A percentile compares a stretch with the other conserved stretches of the same genome.
Conservation (phyloP, 2,888 invertebrate genomes). For the Sphaerophoria taeniata region DNA sequence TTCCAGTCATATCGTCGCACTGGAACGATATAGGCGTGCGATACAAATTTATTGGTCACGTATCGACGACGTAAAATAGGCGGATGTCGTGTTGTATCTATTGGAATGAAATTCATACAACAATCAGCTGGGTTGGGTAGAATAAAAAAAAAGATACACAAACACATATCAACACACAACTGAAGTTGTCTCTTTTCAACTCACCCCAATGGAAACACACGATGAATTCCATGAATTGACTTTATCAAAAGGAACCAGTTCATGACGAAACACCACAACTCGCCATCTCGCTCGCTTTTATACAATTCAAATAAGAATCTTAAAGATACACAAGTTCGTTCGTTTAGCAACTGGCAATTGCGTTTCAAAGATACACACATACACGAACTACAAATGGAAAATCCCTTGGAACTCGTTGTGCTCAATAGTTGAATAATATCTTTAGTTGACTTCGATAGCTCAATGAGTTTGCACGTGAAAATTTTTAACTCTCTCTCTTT, state of each 20-base stretch:
- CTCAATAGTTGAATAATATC: conserved; percentile 80
- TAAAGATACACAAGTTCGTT: conserved; percentile 48
- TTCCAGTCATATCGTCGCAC: conserved; percentile 55
- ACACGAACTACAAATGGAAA: conserved; percentile 61
- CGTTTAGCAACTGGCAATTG: conserved; percentile 45
- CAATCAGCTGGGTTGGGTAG: conserved; percentile 73
- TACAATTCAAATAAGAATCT: conserved; percentile 11
- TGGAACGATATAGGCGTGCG: conserved; percentile 72
- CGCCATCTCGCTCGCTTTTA: conserved; percentile 35
- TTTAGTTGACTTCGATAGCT: conserved; percentile 84
- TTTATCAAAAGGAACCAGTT: conserved; percentile 58
- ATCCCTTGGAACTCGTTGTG: conserved; percentile 76
- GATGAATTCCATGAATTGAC: conserved; percentile 28
- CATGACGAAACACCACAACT: conserved; percentile 62
- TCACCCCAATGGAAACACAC: conserved; percentile 12
- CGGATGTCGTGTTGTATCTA: conserved; percentile 64
- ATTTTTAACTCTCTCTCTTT: conserved; percentile 78
- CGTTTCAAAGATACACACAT: conserved; percentile 66
- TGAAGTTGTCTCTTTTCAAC: conserved; percentile 49
- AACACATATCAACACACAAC: conserved; percentile 25
- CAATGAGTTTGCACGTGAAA: conserved; percentile 83
- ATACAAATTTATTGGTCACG: conserved; percentile 74
- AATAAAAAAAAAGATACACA: neutral
- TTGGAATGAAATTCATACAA: conserved; percentile 63
- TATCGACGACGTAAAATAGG: conserved; percentile 71